Base-by-base conservation (phyloP, 1,140 invertebrate species). In the Apis laboriosa region DNA sequence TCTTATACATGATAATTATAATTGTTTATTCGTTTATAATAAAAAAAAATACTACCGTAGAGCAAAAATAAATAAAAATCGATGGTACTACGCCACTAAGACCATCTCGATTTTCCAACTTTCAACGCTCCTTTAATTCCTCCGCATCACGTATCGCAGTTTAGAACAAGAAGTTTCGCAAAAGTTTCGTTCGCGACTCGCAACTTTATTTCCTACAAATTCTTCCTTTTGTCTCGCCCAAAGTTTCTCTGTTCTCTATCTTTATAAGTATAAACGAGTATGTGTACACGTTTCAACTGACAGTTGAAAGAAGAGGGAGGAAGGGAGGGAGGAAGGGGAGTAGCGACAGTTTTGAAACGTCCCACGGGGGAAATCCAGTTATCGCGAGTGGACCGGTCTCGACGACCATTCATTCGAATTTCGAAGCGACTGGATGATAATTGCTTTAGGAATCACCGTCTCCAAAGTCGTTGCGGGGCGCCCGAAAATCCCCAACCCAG, bases 311-410 rank as follows among this genome's bases (percentile, higher is more conserved):
- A 76, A 75, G 66, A 3, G 21, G n/a, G 34, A 34, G 34, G 34
- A 2, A 34, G 2, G 2, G 28, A 34, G 28, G 28, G 28, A 34
- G 28, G 28, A 2, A 13, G 49, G n/a, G 17, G 34, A 5, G 34
- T 43, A 8, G 43, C 9, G 60, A 55, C 58, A 81, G 73, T 85
- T 85, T 83, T 66, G 74, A 83, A 68, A 28, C 74, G 63, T 74
- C 68, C 80, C 80, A 24, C 80, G 55, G 73, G 80, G 43, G 74
- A 82, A 85, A 85, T 85, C 74, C 84, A 77, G 84, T 85, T 85
- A 85, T 85, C 84, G 66, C 68, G 78, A 72, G 78, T 83, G 80
- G 80, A 77, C 80, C 74, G 79, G 66, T 61, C 78, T 72, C 53
- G 24, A 60, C 79, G 70, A 43, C 71, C 60, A 72, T 75, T 75